Percentiles rank a stretch among this genome's conserved stretches.
Conservation (phyloP, 2,113 vertebrate genomes). For the Oryzias javanicus region DNA sequence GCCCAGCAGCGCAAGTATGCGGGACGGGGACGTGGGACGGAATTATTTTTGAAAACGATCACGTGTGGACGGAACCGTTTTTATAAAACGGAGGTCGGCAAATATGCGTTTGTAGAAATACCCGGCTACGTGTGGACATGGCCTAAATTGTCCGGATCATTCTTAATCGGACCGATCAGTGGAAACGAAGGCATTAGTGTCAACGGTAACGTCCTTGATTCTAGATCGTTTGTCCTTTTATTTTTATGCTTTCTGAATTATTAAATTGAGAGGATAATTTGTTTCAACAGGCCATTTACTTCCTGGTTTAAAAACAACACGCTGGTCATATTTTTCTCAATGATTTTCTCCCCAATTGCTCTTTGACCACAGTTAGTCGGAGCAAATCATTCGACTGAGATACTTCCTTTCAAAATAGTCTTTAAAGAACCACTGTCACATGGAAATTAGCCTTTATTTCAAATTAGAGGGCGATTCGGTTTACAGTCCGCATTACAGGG, state of each 20-base stretch:
- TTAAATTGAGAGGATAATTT: conserved; percentile 42
- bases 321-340: conserved; percentile 37
- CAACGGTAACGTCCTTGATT: too few species aligned
- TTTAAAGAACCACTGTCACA: conserved; percentile 68
- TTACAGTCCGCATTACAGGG: conserved; percentile 60
- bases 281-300: conserved; percentile 49
- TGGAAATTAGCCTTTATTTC: conserved; percentile 61
- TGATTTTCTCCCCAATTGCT: conserved; percentile 54
- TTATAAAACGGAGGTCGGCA: too few species aligned
- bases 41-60: too few species aligned
- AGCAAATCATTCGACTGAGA: conserved; percentile 66
- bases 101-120: too few species aligned
- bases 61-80: too few species aligned
- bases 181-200: too few species aligned
- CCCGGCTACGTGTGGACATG: too few species aligned
- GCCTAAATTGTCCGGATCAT: too few species aligned
- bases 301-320: conserved; percentile 34
- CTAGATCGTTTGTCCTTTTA: not conserved
- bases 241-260: conserved; percentile 46
- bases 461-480: conserved; percentile 60
- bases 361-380: conserved; percentile 61
- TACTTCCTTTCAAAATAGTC: conserved; percentile 70
- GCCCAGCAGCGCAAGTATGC: too few species aligned
- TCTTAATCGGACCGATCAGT: too few species aligned
- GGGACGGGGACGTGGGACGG: too few species aligned